These are phyloP conservation scores for Muscicapa adusta DNA, from an alignment of 2,113 vertebrate genomes.

Conservation along the genomic window DNA sequence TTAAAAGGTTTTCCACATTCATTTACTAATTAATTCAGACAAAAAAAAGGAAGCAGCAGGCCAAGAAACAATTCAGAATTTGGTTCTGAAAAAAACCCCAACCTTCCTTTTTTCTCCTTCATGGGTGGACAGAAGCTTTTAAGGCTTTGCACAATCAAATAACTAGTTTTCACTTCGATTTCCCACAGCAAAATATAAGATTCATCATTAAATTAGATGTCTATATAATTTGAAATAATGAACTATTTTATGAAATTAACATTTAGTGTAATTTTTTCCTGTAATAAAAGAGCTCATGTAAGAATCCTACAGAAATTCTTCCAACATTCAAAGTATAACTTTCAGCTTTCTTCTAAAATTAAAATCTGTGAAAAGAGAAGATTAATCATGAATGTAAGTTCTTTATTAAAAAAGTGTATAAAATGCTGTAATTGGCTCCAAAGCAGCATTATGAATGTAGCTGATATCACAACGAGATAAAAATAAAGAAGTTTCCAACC, in stretches of 20 bases:
- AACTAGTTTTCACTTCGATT: background rate
- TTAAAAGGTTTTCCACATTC: background rate
- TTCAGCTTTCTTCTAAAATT: background rate
- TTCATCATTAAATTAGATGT: background rate
- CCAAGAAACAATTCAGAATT: background rate
- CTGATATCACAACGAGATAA: slow-evolving; percentile 6
- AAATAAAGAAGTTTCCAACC: background rate
- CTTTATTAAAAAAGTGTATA: background rate
- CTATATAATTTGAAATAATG: background rate
- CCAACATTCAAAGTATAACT: background rate
- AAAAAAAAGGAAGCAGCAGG: background rate
- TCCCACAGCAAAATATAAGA: background rate
- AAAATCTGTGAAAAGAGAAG: background rate
- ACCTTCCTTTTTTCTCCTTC: background rate
- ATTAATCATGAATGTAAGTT: background rate
- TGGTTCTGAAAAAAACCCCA: background rate
- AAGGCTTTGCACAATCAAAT: background rate
- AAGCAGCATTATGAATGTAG: background rate
- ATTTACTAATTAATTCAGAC: background rate
- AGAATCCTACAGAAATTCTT: background rate
- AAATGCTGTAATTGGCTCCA: background rate
- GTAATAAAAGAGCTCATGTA: background rate
- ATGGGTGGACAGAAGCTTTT: background rate
- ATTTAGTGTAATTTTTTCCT: background rate
- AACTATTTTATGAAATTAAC: background rate